Conservation (phyloP, 2,113 vertebrate species). For the Percopsis transmontana region DNA sequence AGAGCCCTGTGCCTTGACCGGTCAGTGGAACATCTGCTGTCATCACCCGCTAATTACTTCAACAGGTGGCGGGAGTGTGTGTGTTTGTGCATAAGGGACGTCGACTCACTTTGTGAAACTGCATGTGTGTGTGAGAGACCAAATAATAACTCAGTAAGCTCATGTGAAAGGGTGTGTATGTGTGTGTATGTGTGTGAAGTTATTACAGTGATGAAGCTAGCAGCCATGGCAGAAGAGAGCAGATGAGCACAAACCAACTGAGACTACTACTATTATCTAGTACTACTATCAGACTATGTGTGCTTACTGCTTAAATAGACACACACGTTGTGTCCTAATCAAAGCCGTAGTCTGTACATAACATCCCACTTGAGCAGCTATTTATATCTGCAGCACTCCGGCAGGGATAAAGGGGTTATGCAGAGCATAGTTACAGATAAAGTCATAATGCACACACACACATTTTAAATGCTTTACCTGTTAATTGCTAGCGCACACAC, state of each 20-base stretch:
- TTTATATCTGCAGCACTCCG: constrained; percentile 63
- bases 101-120: neutral
- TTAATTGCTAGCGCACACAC: too few relatives aligned
- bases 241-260: neutral
- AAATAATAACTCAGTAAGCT: neutral
- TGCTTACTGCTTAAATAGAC: neutral
- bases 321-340: constrained; percentile 61
- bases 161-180: neutral
- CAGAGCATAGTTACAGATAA: constrained; percentile 61
- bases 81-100: neutral
- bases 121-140: neutral
- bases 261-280: too few relatives aligned
- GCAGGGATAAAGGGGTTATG: constrained; percentile 63
- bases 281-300: constrained; percentile 17
- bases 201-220: neutral
- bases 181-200: neutral
- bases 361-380: constrained; percentile 71
- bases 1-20: constrained; percentile 1
- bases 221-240: neutral
- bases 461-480: too few relatives aligned
- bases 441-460: neutral
- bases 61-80: constrained; percentile 6
- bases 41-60: constrained; percentile 13
- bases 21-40: constrained; percentile 12
- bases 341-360: constrained; percentile 70